Evolutionary conservation across 2,113 vertebrate genomes (phyloP).

Genomic region (Rhagologus leucostigma): DNA sequence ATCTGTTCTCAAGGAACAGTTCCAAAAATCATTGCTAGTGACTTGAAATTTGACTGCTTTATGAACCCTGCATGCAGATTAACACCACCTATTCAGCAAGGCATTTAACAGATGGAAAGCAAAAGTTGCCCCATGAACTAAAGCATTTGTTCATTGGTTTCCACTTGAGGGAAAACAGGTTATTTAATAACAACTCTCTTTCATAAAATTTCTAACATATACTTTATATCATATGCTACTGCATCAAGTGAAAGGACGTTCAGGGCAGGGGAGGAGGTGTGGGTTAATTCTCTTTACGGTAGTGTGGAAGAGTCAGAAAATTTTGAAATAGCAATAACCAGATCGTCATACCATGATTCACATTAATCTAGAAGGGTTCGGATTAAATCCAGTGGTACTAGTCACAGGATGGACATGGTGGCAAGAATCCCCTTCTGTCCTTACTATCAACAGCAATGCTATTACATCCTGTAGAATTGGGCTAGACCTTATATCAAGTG

Average conservation of each 20-base stretch:
- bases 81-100: neutral
- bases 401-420: neutral
- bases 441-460: neutral
- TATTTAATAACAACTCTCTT: neutral
- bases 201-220: neutral
- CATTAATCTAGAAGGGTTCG: neutral
- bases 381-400: neutral
- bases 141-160: neutral
- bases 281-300: neutral
- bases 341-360: neutral
- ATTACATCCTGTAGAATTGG: neutral
- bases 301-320: neutral
- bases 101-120: neutral
- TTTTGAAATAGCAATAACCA: neutral
- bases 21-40: neutral
- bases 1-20: neutral
- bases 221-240: neutral
- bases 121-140: neutral
- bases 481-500: neutral
- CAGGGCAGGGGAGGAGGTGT: rapidly evolving
- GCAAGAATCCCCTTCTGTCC: neutral
- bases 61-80: rapidly evolving
- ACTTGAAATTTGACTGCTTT: neutral
- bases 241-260: neutral
- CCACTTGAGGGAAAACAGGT: neutral